Conservation (phyloP, 2,113 vertebrate species). For the Tenrec ecaudatus region DNA sequence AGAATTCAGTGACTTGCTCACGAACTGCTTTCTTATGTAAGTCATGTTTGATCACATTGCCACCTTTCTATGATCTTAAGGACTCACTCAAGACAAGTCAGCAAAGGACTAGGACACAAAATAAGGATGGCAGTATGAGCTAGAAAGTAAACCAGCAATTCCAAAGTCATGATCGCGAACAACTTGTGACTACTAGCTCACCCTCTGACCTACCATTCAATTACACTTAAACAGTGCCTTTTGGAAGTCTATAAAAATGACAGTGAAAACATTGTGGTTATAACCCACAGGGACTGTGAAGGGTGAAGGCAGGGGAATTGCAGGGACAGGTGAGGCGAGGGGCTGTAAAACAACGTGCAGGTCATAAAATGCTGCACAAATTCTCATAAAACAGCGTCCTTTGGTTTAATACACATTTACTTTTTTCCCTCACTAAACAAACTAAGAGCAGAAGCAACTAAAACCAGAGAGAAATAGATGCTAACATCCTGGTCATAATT, state of each 20-base stretch:
- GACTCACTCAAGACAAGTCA: slow-evolving; percentile 52
- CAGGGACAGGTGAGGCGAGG: neutral
- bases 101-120: slow-evolving; percentile 23
- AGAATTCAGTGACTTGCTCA: neutral
- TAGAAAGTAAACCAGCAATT: slow-evolving; percentile 34
- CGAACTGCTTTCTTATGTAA: neutral
- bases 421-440: slow-evolving; percentile 64
- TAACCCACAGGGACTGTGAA: neutral
- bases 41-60: neutral
- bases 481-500: neutral
- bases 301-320: neutral
- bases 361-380: slow-evolving; percentile 61
- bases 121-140: neutral
- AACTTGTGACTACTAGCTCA: slow-evolving; percentile 48
- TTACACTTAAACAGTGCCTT: neutral
- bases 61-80: slow-evolving; percentile 39
- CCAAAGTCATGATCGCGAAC: slow-evolving; percentile 30
- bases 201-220: slow-evolving; percentile 25
- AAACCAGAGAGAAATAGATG: neutral
- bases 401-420: slow-evolving; percentile 45
- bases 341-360: slow-evolving; percentile 48
- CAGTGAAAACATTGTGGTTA: slow-evolving; percentile 7
- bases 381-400: slow-evolving; percentile 36
- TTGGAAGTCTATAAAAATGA: slow-evolving; percentile 57
- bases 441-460: slow-evolving; percentile 51